Evolutionary conservation across 2,888 invertebrate genomes (phyloP), one percentile per base, ranked within the genome.

Genomic region (Bugulina stolonifera): DNA sequence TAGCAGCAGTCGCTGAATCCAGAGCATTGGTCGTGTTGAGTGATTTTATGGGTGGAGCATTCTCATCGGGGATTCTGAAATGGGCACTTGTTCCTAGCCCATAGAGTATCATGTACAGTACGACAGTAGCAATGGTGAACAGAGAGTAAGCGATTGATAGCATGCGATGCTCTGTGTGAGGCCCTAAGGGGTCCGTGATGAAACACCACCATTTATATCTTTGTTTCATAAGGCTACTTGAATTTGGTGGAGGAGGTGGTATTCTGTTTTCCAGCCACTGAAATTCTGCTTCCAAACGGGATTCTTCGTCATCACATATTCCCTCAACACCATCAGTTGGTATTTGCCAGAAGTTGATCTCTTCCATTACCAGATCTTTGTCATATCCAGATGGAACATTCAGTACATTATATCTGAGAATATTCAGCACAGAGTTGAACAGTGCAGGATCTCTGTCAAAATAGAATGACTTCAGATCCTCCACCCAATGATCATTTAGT

Each of bases 231-330:
- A 22, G 32, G 2, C 5, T 64, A 2, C 27, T 64, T 29, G 64
- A 25, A 27, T 32, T n/a, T 29, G 64, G 18, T 3, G 29, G 32
- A 29, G 64, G 64, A 3, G 64, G 64, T 18, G 64, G 64, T 25
- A 64, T 64, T 27, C 64, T 27, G 32, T 64, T 64, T 64, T 64
- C 64, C 29, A 64, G 64, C 64, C 64, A 64, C 27, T 64, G 64
- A 32, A 64, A 64, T n/a, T 64, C 64, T 2, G 64, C 64, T 32
- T 64, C 64, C 64, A 64, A 27, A 22, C 64, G 27, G 10, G 10
- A 14, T n/a, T 64, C 64, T 64, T 64, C 64, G 10, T 29, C 32
- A 34, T 34, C 34, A 5, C n/a, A 10, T 14, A 14, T 32, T 25
- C 22, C 27, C 10, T 64, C 27, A 10, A 64, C 18, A 25, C 32